A percentile compares a stretch with the other conserved stretches of the same genome.
Conservation (phyloP, 2,888 invertebrate species). For the Andrena trimmerana region DNA sequence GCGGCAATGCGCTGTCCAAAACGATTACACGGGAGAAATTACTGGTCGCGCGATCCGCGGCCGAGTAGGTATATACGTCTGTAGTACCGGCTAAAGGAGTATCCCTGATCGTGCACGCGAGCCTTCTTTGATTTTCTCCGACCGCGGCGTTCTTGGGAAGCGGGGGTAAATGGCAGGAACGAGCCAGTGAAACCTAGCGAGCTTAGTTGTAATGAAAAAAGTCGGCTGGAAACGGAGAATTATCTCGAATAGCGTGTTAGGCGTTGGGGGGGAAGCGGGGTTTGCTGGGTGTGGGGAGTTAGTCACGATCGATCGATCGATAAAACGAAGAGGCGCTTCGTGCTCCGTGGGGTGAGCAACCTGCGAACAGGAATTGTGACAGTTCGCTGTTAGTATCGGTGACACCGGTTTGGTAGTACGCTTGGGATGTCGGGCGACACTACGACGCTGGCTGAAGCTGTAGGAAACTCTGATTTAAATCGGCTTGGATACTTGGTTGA, state of each 20-base stretch:
- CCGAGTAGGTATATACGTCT: conserved; percentile 25
- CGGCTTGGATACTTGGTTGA: background rate
- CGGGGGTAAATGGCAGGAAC: conserved; percentile 39
- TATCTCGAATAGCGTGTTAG: conserved; percentile 1
- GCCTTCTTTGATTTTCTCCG: conserved; percentile 36
- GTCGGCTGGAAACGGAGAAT: conserved; percentile 37
- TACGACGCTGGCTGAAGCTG: background rate
- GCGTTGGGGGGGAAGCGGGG: background rate
- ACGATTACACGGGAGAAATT: conserved; percentile 35
- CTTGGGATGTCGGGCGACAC: background rate
- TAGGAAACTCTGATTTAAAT: background rate
- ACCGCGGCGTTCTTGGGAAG: conserved; percentile 12
- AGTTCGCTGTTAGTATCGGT: conserved; percentile 12
- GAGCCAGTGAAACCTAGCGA: conserved; percentile 26
- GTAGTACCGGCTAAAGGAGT: conserved; percentile 21
- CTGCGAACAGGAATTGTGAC: conserved; percentile 33
- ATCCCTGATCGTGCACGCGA: conserved; percentile 26
- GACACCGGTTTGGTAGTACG: conserved; percentile 5
- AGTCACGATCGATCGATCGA: conserved; percentile 50
- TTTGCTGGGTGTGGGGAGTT: conserved; percentile 23
- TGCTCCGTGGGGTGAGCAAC: conserved; percentile 14
- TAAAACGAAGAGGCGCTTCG: conserved; percentile 40
- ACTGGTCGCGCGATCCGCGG: conserved; percentile 28
- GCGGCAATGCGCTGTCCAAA: background rate
- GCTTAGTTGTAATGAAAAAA: background rate